A percentile compares a stretch with the other conserved stretches of the same genome.
Conservation (phyloP, 2,113 vertebrate genomes). For the Ageneiosus marmoratus region DNA sequence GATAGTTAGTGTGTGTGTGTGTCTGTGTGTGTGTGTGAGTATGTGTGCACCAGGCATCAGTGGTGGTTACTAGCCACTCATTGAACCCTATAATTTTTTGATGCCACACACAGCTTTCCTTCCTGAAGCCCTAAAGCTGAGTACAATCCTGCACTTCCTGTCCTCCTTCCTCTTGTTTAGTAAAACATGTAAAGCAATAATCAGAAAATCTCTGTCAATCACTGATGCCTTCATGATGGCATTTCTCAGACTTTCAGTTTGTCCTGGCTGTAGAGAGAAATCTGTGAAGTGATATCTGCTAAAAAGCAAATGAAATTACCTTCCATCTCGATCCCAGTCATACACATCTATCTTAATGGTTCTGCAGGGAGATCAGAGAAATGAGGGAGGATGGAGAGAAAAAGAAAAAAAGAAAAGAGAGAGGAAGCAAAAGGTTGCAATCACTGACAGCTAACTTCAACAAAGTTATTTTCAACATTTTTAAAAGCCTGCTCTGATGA, state of each 20-base stretch:
- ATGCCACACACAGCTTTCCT: conserved; percentile 2
- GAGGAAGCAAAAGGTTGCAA: conserved; percentile 11
- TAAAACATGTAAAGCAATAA: conserved; percentile 10
- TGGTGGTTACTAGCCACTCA: background rate
- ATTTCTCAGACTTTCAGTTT: background rate
- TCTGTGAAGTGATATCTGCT: conserved; percentile 3
- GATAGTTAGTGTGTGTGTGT: background rate
- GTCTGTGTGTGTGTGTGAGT: background rate
- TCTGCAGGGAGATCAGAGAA: conserved; percentile 8
- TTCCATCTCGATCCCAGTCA: conserved; percentile 97
- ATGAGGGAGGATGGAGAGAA: background rate
- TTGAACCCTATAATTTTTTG: background rate
- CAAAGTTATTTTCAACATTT: background rate
- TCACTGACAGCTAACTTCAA: background rate
- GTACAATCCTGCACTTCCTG: background rate
- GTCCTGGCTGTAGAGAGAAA: background rate
- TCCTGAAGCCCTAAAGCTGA: background rate
- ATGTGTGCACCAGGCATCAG: background rate
- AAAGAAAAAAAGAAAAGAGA: background rate
- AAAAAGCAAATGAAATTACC: conserved; percentile 69
- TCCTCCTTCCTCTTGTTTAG: background rate
- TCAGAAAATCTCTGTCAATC: background rate
- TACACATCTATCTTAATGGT: conserved; percentile 92
- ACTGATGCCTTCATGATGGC: background rate
- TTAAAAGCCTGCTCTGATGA: background rate